These are phyloP conservation scores for Rutpela maculata DNA, from an alignment of 2,888 invertebrate species.

Conservation along the genomic window DNA sequence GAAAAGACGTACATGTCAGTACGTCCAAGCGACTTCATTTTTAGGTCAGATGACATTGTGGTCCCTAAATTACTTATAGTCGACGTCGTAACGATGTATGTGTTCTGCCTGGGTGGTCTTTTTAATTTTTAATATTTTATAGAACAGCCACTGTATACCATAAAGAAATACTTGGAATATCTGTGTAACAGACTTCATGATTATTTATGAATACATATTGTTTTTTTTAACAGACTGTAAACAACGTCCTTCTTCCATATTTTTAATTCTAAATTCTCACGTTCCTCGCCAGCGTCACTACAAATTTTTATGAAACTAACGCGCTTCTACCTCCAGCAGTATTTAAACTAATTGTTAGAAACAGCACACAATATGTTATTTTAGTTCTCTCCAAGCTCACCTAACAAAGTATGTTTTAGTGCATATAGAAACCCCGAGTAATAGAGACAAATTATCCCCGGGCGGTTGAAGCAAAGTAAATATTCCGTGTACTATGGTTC, in stretches of 20 bases:
- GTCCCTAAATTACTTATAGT: too few relatives aligned
- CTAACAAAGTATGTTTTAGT: neutral
- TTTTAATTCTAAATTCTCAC: neutral
- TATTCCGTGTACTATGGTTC: neutral
- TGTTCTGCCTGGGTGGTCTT: too few relatives aligned
- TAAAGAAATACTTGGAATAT: too few relatives aligned
- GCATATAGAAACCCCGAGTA: neutral
- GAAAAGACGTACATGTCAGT: too few relatives aligned
- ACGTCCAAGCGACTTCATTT: too few relatives aligned
- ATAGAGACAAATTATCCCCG: constrained; percentile 2
- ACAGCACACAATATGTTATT: neutral
- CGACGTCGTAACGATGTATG: too few relatives aligned
- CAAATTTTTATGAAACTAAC: neutral
- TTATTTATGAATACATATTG: too few relatives aligned
- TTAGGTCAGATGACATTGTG: too few relatives aligned
- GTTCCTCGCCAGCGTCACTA: neutral
- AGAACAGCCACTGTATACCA: too few relatives aligned
- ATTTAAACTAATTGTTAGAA: constrained; percentile 2
- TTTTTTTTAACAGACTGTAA: too few relatives aligned
- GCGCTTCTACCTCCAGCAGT: neutral
- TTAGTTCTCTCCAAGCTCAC: neutral
- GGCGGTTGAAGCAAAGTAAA: neutral
- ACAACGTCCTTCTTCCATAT: neutral
- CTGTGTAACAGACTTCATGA: too few relatives aligned
- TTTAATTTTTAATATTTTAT: too few relatives aligned